Percentiles rank a stretch among this genome's conserved stretches.
These are phyloP conservation scores for Desmodus rotundus DNA, from an alignment of 2,113 vertebrate species.

Conservation along the genomic window DNA sequence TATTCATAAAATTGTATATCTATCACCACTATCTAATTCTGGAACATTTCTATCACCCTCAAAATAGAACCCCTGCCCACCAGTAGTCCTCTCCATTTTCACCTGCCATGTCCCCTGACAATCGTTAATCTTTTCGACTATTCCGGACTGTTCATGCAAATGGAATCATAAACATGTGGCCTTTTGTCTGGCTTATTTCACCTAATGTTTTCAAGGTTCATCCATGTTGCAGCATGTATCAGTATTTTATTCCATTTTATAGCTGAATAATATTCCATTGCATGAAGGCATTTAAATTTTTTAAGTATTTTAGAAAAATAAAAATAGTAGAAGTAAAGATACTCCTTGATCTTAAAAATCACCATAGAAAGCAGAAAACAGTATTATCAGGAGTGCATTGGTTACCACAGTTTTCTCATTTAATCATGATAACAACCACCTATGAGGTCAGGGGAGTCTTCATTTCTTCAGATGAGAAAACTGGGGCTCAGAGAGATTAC, in stretches of 20 bases:
- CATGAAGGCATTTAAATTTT: not conserved
- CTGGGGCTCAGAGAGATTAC: not conserved
- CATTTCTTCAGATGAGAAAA: not conserved
- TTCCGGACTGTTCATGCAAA: not conserved
- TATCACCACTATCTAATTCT: not conserved
- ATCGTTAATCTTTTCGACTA: not conserved
- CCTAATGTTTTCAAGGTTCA: not conserved
- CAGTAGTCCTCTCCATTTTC: not conserved
- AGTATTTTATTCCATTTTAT: not conserved
- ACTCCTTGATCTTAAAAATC: not conserved
- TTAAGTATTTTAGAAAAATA: not conserved
- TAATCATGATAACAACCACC: not conserved
- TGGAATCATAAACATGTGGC: not conserved
- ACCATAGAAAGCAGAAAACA: not conserved
- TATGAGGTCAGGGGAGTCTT: not conserved
- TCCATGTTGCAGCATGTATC: not conserved
- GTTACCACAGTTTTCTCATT: not conserved
- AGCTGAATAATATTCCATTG: not conserved
- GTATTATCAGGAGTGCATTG: not conserved
- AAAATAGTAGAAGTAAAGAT: not conserved
- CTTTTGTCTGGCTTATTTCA: not conserved
- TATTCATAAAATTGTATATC: not conserved
- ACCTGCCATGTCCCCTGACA: not conserved
- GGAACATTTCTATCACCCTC: not conserved
- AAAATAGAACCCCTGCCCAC: not conserved